Base-by-base conservation (phyloP, 2,113 vertebrate genomes). In the Neotoma lepida region DNA sequence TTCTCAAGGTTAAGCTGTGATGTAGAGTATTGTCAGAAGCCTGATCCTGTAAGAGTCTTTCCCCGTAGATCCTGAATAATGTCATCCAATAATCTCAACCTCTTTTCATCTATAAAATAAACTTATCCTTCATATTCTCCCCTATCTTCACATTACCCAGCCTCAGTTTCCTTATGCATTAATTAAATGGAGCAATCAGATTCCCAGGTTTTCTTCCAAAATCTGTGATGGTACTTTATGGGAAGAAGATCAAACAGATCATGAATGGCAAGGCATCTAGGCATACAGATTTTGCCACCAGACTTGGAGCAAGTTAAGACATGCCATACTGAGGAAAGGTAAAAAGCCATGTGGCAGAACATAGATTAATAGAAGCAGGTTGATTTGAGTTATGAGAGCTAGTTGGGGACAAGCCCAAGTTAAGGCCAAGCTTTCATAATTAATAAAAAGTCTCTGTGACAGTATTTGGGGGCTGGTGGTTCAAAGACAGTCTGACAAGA, bases 1-100 rank as follows among this genome's bases (percentile, higher is more conserved):
- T 76, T 91, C 39, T 97, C 89, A 95, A 85, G 89, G 95, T 95
- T 94, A 94, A 92, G 54, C 61, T 93, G 0, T 24, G 66, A 86
- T 22, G 33, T 82, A 80, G 66, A 39, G 30, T 63, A 10, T 80
- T 81, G 56, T 64, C 78, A 74, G 35, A 56, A 68, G 87, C 2
- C 46, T 66, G n/a, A 44, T 26, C 61, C 0, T 76, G 24, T 91
- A 51, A 71, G 54, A 80, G 14, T 81, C 56, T 91, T 93, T 93
- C 17, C n/a, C 66, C 35, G 78, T 63, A 51, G n/a, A 14, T 74
- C 56, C 39, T 77, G 78, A 84, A 46, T 94, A n/a, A 51, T 66
- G 15, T 58, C 85, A 17, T 20, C 15, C 51, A 35, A 26, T 26
- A 77, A 51, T 9, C 49, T 12, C 86, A 58, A 6, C 18, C 76